phyloP scores from a whole-genome alignment of 2,888 invertebrate genomes.

The Schizotus pectinicornis region DNA sequence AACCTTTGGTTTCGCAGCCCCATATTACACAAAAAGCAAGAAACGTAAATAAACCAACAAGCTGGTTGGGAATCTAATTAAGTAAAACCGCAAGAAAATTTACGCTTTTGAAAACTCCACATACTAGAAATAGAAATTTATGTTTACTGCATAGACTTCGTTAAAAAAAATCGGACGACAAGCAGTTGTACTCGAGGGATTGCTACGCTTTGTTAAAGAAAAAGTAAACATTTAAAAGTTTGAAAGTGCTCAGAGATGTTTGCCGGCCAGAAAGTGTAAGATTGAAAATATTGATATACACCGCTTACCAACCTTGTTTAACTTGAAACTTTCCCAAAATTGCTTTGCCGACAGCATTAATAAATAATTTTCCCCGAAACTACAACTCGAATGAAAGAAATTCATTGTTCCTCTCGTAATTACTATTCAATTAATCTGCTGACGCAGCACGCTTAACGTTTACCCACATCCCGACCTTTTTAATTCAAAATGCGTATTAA shows the following conservation, averaged over 20 bases:
- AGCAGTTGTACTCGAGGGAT: no score
- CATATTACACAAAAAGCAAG: no score
- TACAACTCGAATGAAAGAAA: neutral
- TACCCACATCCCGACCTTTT: neutral
- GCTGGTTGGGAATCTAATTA: no score
- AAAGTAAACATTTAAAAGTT: slow-evolving; percentile 10
- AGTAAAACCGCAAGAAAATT: no score
- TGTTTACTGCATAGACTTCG: no score
- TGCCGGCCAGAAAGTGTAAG: slow-evolving; percentile 17
- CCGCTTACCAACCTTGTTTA: slow-evolving; percentile 16
- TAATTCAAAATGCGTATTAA: slow-evolving; percentile 11
- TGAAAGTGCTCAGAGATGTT: slow-evolving; percentile 4
- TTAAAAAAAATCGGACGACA: no score
- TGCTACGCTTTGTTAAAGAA: neutral
- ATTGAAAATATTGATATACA: slow-evolving; percentile 23
- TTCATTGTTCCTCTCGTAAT: neutral
- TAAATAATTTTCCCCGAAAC: neutral
- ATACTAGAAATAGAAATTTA: no score
- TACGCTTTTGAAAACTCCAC: no score
- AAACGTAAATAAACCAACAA: no score
- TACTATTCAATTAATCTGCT: neutral
- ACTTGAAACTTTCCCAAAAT: slow-evolving; percentile 9
- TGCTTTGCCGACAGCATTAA: slow-evolving; percentile 9
- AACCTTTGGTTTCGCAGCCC: neutral
- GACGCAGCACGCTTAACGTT: no score